Percentiles rank a stretch among this genome's conserved stretches.
Evolutionary conservation across 2,797 vertebrate species (phyloP).

Genomic region (Cyclopterus lumpus): DNA sequence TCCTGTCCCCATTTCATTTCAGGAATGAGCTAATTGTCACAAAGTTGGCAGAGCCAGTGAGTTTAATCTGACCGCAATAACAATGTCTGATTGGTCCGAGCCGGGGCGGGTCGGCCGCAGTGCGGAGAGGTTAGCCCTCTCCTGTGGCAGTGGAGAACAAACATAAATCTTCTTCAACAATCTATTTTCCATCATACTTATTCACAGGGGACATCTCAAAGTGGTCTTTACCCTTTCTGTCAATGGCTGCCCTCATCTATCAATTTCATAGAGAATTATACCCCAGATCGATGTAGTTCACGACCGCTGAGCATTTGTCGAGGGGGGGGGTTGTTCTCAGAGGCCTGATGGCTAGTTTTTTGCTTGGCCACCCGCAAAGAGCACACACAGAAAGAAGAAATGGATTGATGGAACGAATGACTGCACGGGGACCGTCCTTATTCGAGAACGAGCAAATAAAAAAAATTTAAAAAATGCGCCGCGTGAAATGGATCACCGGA

Average conservation of each 20-base stretch:
- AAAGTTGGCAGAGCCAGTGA: slow-evolving; percentile 59
- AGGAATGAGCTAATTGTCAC: slow-evolving; percentile 55
- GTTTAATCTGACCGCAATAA: slow-evolving; percentile 76
- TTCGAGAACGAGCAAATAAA: slow-evolving; percentile 43
- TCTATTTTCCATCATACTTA: slow-evolving; percentile 88
- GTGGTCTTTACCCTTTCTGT: slow-evolving; percentile 92
- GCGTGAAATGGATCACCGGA: slow-evolving; percentile 44
- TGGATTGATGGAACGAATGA: slow-evolving; percentile 19
- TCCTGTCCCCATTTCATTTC: slow-evolving; percentile 19
- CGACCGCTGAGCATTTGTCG: slow-evolving; percentile 86
- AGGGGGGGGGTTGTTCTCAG: slow-evolving; percentile 74
- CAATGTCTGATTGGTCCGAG: slow-evolving; percentile 77
- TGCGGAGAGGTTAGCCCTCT: slow-evolving; percentile 46
- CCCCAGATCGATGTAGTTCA: slow-evolving; percentile 92
- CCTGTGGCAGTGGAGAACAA: slow-evolving; percentile 79
- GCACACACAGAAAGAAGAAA: slow-evolving; percentile 30
- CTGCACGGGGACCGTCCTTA: slow-evolving; percentile 17
- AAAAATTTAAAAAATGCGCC: no score
- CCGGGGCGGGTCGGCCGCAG: slow-evolving; percentile 25
- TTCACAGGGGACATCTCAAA: slow-evolving; percentile 88
- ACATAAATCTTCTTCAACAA: slow-evolving; percentile 90
- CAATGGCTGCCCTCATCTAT: slow-evolving; percentile 92
- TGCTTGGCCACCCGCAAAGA: slow-evolving; percentile 54
- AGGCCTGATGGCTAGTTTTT: slow-evolving; percentile 77
- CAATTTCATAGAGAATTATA: slow-evolving; percentile 96